A percentile compares a stretch with the other conserved stretches of the same genome.
These are phyloP conservation scores for Myotis davidii DNA, from an alignment of 2,113 vertebrate species.

Conservation along the genomic window DNA sequence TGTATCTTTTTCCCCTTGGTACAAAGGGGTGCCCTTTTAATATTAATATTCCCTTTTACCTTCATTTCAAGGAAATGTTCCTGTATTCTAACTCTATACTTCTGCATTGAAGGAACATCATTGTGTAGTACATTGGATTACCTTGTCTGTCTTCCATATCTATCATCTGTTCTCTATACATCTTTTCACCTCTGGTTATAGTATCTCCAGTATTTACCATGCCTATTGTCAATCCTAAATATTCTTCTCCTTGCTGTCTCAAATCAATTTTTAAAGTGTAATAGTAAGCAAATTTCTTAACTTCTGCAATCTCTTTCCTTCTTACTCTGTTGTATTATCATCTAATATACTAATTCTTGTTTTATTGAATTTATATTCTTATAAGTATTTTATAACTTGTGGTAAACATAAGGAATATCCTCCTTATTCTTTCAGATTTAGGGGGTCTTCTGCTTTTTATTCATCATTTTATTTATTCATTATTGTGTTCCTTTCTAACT, in stretches of 20 bases:
- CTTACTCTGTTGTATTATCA: background rate
- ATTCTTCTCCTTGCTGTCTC: slow-evolving; percentile 16
- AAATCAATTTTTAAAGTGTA: background rate
- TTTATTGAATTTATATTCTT: slow-evolving; percentile 18
- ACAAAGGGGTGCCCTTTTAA: background rate
- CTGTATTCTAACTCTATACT: background rate
- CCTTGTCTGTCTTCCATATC: background rate
- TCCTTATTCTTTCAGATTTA: background rate
- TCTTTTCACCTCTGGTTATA: background rate
- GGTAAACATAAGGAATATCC: background rate
- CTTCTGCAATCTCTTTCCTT: background rate
- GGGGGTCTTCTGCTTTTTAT: background rate
- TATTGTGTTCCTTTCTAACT: slow-evolving; percentile 17
- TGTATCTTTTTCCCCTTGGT: background rate
- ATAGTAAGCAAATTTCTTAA: background rate
- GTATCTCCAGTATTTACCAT: background rate
- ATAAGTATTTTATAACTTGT: slow-evolving; percentile 4
- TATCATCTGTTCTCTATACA: background rate
- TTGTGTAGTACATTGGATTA: background rate
- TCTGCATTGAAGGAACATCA: background rate
- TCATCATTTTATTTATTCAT: background rate
- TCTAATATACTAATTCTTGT: background rate
- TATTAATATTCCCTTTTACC: slow-evolving; percentile 27
- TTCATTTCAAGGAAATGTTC: background rate
- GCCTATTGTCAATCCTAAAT: slow-evolving; percentile 16